Percentiles rank a stretch among this genome's conserved stretches.
Conservation (phyloP, 2,797 vertebrate genomes). For the Halcyon badia region DNA sequence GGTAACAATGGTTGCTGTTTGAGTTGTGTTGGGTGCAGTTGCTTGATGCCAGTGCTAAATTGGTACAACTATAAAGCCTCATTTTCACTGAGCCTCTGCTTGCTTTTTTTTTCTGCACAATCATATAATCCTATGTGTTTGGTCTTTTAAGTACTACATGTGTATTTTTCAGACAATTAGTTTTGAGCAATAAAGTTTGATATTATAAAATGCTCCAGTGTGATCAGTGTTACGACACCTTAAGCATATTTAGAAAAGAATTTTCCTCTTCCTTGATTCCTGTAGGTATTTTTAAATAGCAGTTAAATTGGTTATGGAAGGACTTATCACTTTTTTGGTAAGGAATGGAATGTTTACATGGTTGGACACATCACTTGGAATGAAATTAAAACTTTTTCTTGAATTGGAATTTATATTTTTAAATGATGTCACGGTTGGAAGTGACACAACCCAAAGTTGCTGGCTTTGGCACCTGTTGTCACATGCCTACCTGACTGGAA, state of each 20-base stretch:
- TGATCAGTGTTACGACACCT: neutral
- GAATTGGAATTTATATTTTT: too few species aligned
- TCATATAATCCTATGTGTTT: constrained; percentile 74
- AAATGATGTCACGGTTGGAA: rapidly evolving
- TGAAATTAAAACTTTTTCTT: neutral
- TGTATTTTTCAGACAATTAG: constrained; percentile 78
- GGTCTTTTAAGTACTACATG: constrained; percentile 72
- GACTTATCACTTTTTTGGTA: neutral
- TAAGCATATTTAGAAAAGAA: neutral
- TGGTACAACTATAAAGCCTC: constrained; percentile 76
- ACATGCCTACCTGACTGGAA: rapidly evolving
- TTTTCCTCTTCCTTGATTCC: neutral
- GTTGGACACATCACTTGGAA: neutral
- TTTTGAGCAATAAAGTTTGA: constrained; percentile 84
- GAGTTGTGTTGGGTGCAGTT: constrained; percentile 65
- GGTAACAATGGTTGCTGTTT: constrained; percentile 48
- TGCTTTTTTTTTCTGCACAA: constrained; percentile 75
- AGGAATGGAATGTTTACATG: neutral
- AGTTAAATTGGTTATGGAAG: neutral
- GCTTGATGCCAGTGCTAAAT: constrained; percentile 74
- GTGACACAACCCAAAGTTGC: rapidly evolving
- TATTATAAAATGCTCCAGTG: constrained; percentile 69
- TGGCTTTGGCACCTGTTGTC: neutral
- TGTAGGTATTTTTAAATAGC: neutral
- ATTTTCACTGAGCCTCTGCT: constrained; percentile 75